These are phyloP conservation scores for Diglossa cyanea DNA, from an alignment of 2,797 vertebrate genomes.

Conservation along the genomic window DNA sequence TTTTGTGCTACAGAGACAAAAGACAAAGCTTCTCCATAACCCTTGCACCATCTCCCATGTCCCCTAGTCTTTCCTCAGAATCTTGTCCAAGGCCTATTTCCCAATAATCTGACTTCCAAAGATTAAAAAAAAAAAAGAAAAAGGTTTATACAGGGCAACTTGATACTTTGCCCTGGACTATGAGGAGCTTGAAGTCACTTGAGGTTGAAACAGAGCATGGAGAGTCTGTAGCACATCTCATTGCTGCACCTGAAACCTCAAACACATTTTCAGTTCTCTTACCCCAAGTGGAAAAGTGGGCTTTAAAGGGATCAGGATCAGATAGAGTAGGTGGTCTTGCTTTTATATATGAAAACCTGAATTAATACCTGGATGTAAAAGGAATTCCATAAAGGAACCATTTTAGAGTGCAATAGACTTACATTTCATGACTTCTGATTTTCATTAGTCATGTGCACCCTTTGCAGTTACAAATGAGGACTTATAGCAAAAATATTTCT, in stretches of 20 bases:
- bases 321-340: neutral
- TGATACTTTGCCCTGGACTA: neutral
- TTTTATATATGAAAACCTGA: neutral
- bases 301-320: neutral
- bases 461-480: neutral
- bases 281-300: neutral
- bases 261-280: neutral
- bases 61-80: neutral
- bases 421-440: neutral
- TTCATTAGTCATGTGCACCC: neutral
- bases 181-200: neutral
- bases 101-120: neutral
- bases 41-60: neutral
- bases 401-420: neutral
- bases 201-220: neutral
- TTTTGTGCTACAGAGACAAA: neutral
- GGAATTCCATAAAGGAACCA: neutral
- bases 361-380: rapidly evolving
- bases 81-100: neutral
- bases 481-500: neutral
- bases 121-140: too few relatives aligned
- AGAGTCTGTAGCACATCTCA: neutral
- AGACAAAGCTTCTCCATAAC: neutral
- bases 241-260: neutral
- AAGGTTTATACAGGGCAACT: neutral